Conservation (phyloP, 2,797 vertebrate species). For the Pteronotus mesoamericanus region DNA sequence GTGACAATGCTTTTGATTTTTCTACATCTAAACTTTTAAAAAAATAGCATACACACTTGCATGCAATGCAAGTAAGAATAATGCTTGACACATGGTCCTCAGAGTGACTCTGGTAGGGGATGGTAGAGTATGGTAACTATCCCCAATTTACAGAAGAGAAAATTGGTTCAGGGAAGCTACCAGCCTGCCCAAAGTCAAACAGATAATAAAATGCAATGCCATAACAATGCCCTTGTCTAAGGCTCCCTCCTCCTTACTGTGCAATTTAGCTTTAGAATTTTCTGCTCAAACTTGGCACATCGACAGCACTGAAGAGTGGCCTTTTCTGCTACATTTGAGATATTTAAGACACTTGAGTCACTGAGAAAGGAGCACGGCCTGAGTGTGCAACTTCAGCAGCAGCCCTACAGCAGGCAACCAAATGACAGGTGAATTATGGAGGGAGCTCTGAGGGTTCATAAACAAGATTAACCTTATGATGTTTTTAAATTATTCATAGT, state of each 20-base stretch:
- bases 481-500: slow-evolving; percentile 2
- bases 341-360: not conserved
- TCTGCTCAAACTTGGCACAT: not conserved
- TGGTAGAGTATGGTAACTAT: not conserved
- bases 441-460: not conserved
- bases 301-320: not conserved
- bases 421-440: not conserved
- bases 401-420: not conserved
- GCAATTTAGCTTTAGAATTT: not conserved
- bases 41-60: not conserved
- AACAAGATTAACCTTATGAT: not conserved
- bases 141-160: not conserved
- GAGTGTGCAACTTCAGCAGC: not conserved
- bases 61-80: not conserved
- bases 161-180: not conserved
- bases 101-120: not conserved
- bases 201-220: not conserved
- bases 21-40: not conserved
- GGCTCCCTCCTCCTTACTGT: not conserved
- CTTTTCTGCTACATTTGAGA: not conserved
- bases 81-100: not conserved
- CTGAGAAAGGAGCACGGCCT: not conserved
- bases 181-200: not conserved
- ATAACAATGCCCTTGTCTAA: not conserved
- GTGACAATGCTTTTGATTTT: not conserved